Evolutionary conservation across 2,113 vertebrate genomes (phyloP), one percentile per base, ranked within the genome.

Genomic region (Charina bottae): DNA sequence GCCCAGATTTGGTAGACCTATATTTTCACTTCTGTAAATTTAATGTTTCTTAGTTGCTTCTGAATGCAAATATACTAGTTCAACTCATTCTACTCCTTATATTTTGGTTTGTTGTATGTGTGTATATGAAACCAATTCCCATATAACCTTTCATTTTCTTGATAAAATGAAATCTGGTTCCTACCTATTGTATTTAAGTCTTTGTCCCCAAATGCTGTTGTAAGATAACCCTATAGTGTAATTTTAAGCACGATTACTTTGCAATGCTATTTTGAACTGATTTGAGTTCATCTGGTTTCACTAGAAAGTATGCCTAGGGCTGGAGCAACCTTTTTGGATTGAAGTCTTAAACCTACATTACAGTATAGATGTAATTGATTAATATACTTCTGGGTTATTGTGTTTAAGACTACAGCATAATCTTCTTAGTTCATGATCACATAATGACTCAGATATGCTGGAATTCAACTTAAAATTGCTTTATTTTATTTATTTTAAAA

Each of bases 391-490:
- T 54, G 58, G 49, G 17, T 55, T 84, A 89, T 49, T 23, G 42
- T 64, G 58, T 13, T 87, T 78, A 58, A 0, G 53, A 87, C 53
- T 90, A 46, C 42, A 85, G 42, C 37, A 24, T 64, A 53, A 21
- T 72, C 54, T 92, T 92, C 55, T 53, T 88, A 37, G 17, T 83
- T 88, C 88, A 28, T 64, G 46, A 13, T 26, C 37, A 55, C n/a
- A 85, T 11, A 62, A 88, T 84, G 72, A 92, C 84, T 62, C 56
- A 92, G 28, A 33, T 0, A 28, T 83, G 33, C 49, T 88, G 55
- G 68, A 92, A 85, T 89, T 54, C n/a, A 46, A 33, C 8, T 62
- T 92, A 49, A 92, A 55, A 83, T 28, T 54, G 12, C 6, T 85
- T 28, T 54, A 26, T 53, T 26, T 0, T 85, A 15, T 54, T 54